A percentile compares a stretch with the other conserved stretches of the same genome.
phyloP scores from a whole-genome alignment of 2,888 invertebrate species.

The Halocaridina rubra region DNA sequence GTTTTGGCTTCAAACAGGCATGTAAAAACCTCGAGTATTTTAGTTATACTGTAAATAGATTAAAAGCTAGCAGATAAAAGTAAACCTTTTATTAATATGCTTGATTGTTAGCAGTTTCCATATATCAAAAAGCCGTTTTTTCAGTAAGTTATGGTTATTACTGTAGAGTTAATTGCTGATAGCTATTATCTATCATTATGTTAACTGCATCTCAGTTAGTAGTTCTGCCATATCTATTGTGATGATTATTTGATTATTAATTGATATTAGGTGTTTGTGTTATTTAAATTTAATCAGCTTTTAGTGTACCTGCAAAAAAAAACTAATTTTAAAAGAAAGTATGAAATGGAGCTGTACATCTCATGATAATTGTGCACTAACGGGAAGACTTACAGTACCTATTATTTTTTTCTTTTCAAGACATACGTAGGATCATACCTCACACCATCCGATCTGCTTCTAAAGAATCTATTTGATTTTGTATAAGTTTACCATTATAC shows the following conservation, averaged over 20 bases:
- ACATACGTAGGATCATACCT: conserved; percentile 60
- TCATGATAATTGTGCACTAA: conserved; percentile 34
- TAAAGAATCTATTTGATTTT: conserved; percentile 50
- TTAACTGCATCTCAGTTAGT: conserved; percentile 13
- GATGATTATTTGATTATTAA: conserved; percentile 8
- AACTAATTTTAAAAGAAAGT: too few species aligned
- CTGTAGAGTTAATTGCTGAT: too few species aligned
- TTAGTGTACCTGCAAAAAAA: conserved; percentile 7
- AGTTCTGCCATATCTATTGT: conserved; percentile 21
- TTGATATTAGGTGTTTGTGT: conserved; percentile 26
- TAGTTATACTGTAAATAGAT: conserved; percentile 9
- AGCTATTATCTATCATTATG: too few species aligned
- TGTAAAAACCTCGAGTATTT: neutral
- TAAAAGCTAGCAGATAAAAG: neutral
- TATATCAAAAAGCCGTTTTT: too few species aligned
- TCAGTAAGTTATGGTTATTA: too few species aligned
- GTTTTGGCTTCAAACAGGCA: conserved; percentile 34
- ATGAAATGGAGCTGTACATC: too few species aligned
- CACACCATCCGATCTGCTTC: conserved; percentile 52
- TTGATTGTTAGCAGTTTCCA: neutral
- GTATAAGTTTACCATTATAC: conserved; percentile 32
- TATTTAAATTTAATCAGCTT: conserved; percentile 20
- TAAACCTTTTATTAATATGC: conserved; percentile 7
- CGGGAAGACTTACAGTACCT: conserved; percentile 38
- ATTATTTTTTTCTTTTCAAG: conserved; percentile 52